A percentile compares a stretch with the other conserved stretches of the same genome.
These are phyloP conservation scores for Lucifuga dentata DNA, from an alignment of 2,113 vertebrate species.

Conservation along the genomic window DNA sequence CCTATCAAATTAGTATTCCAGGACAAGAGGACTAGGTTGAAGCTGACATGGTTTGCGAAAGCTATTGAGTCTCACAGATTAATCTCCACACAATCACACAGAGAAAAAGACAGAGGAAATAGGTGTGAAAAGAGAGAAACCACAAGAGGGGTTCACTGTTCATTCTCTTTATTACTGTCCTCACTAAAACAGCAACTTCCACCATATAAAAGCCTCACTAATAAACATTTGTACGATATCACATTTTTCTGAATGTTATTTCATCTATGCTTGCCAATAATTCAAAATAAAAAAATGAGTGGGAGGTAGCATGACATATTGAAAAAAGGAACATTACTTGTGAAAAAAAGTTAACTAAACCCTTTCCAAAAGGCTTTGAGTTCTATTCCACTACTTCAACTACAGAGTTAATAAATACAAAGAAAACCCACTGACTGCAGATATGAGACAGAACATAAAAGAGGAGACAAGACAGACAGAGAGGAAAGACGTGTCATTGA, in stretches of 20 bases:
- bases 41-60: conserved; percentile 6
- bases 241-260: no score
- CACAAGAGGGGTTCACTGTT: no score
- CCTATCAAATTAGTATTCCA: background rate
- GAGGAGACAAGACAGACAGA: conserved; percentile 30
- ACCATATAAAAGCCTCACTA: no score
- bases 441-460: conserved; percentile 19
- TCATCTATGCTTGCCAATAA: no score
- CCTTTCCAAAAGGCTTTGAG: background rate
- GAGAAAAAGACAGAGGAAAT: background rate
- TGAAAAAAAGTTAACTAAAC: conserved; percentile 16
- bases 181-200: no score
- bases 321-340: background rate
- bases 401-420: conserved; percentile 18
- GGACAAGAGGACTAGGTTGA: background rate
- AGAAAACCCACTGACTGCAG: conserved; percentile 5
- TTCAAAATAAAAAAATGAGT: no score
- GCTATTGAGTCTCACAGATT: conserved; percentile 1
- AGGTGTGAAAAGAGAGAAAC: background rate
- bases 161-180: no score
- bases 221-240: no score
- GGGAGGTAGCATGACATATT: no score
- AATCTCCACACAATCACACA: background rate
- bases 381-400: background rate
- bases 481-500: conserved; percentile 12